Evolutionary conservation across 2,888 invertebrate genomes (phyloP), one percentile per base, ranked within the genome.

Genomic region (Craniophora ligustri): DNA sequence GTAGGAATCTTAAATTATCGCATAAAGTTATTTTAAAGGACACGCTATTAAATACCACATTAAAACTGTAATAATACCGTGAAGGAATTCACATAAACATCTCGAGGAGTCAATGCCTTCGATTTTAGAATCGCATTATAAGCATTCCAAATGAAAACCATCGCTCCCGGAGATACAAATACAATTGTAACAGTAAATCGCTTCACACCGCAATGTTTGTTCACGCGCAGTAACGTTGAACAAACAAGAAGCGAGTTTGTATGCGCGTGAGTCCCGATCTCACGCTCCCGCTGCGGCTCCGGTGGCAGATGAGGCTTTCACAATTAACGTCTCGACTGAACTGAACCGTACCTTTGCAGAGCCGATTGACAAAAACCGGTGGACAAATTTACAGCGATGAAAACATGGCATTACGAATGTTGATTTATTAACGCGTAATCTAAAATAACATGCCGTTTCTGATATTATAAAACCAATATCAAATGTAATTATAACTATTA

Each of bases 141-240:
- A 63, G 31, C 16, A 48, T 35, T 56, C 42, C 15, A 23, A 55
- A 39, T 28, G 26, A 58, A 54, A 63, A 51, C 54, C 46, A 64
- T 42, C 18, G 39, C 36, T 58, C 46, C 34, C 51, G 48, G 42
- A 54, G 48, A 44, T 62, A 65, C 66, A 55, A 60, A 57, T 61
- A 71, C 76, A 74, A 79, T 75, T 60, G 79, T 81, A 83, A 81
- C 81, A 80, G 82, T 85, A 80, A 77, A 79, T 65, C 58, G 70
- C 63, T 78, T 76, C 75, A 76, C 78, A 72, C 71, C 70, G 75
- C 68, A 72, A 67, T 85, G 81, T 87, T 85, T 87, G 82, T 72
- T 77, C 82, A 80, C 79, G 79, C 66, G 68, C 73, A 70, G 56
- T 58, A 64, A 71, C 67, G 70, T 62, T 70, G 69, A 62, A 61